Conservation (phyloP, 2,888 invertebrate species). For the Eupsilia transversa region DNA sequence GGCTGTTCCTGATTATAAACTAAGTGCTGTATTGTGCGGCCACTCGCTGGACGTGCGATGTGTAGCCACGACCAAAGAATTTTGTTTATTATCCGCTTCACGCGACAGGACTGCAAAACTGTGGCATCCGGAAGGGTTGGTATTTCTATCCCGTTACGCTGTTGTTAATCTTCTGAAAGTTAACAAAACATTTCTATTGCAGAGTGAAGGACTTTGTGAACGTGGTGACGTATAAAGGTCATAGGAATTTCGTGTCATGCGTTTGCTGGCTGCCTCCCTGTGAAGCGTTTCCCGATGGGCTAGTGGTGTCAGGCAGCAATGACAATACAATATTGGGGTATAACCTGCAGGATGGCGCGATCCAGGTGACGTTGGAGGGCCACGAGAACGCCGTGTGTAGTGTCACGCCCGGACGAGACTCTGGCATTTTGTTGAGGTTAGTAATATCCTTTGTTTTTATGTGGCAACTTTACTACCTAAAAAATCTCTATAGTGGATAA, state of each 20-base stretch:
- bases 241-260: conserved; percentile 96
- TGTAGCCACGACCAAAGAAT: conserved; percentile 92
- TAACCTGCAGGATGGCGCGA: conserved; percentile 92
- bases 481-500: background rate
- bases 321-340: conserved; percentile 96
- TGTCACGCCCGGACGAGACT: conserved; percentile 83
- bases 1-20: conserved; percentile 92
- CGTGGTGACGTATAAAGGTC: conserved; percentile 93
- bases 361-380: conserved; percentile 93
- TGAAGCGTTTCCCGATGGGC: conserved; percentile 93
- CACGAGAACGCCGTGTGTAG: conserved; percentile 94
- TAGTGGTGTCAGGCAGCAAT: conserved; percentile 97
- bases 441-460: conserved; percentile 49
- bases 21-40: conserved; percentile 94
- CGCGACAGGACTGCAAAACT: conserved; percentile 96
- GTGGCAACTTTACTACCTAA: background rate
- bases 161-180: conserved; percentile 19
- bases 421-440: conserved; percentile 86
- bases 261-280: conserved; percentile 94
- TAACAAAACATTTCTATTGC: conserved; percentile 65
- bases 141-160: conserved; percentile 53
- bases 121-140: conserved; percentile 95
- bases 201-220: conserved; percentile 92
- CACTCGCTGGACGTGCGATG: conserved; percentile 97
- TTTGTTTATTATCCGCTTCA: conserved; percentile 96